phyloP scores from a whole-genome alignment of 2,888 invertebrate species.

The Macropis europaea region DNA sequence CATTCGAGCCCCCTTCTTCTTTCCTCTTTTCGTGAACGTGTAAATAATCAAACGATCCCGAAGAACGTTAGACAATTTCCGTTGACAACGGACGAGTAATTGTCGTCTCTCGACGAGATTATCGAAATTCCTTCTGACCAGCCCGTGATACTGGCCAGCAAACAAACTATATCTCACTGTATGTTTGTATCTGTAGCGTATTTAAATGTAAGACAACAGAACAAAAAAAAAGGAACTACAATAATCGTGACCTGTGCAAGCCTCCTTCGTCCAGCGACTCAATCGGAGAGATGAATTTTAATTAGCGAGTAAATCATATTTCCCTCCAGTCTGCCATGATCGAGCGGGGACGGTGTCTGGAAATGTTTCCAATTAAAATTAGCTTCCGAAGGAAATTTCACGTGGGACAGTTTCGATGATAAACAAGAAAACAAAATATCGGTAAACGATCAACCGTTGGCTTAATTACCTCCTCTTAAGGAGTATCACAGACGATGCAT shows the following conservation, averaged over 20 bases:
- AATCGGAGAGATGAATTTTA: not conserved
- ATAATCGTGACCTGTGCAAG: constrained; percentile 21
- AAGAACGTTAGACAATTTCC: no score
- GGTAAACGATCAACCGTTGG: constrained; percentile 20
- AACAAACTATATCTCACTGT: constrained; percentile 32
- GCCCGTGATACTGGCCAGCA: not conserved
- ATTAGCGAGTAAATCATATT: constrained; percentile 7
- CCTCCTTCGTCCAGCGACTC: constrained; percentile 9
- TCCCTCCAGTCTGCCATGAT: constrained; percentile 30
- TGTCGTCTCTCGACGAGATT: not conserved
- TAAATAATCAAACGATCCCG: no score
- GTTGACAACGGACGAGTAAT: constrained; percentile 21
- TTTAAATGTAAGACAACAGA: constrained; percentile 39
- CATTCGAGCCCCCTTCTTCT: no score
- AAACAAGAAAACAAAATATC: not conserved
- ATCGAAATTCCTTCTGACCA: not conserved
- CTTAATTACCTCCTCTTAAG: constrained; percentile 34
- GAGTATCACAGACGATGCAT: constrained; percentile 5
- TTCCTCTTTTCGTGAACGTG: no score
- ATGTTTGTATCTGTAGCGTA: constrained; percentile 42
- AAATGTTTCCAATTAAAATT: constrained; percentile 25
- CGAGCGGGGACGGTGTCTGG: constrained; percentile 6
- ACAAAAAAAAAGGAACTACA: constrained; percentile 11
- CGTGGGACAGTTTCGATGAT: not conserved
- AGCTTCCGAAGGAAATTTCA: not conserved